Percentiles rank a stretch among this genome's conserved stretches.
phyloP scores from a whole-genome alignment of 1,140 invertebrate species.

The Muscidifurax raptorellus region DNA sequence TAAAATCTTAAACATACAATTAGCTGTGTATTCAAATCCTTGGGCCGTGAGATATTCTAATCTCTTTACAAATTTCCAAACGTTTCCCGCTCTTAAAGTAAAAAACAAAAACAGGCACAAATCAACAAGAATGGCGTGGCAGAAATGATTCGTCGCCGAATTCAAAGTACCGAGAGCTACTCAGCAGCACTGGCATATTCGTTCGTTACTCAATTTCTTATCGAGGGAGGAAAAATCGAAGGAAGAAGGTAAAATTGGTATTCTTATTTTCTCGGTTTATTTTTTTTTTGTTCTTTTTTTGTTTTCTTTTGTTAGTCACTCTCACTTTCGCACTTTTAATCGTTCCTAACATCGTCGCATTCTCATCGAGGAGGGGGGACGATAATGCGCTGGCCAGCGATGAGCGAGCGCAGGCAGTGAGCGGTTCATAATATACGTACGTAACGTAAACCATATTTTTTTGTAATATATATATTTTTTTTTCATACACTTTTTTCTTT shows the following conservation, averaged over 20 bases:
- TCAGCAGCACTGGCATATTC: neutral
- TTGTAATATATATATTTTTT: conserved; percentile 15
- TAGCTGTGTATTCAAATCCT: conserved; percentile 41
- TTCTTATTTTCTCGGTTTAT: neutral
- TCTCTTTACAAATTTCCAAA: conserved; percentile 16
- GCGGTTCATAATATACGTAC: conserved; percentile 70
- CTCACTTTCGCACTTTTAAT: neutral
- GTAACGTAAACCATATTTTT: conserved; percentile 52
- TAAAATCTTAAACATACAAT: conserved; percentile 30
- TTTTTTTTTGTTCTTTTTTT: neutral
- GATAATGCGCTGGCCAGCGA: conserved; percentile 66
- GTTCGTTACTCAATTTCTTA: neutral
- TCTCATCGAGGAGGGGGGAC: neutral
- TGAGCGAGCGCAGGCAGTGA: conserved; percentile 73
- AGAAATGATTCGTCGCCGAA: conserved; percentile 11
- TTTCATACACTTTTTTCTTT: neutral
- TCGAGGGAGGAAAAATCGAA: conserved; percentile 18
- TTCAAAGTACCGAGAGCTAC: conserved; percentile 22
- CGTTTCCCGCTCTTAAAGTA: neutral
- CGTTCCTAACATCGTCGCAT: neutral
- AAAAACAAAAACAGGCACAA: neutral
- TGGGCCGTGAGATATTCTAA: conserved; percentile 6
- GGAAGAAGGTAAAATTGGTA: neutral
- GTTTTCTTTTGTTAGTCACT: neutral
- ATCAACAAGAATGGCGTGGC: no score